These are phyloP conservation scores for Donacobius atricapilla DNA, from an alignment of 2,113 vertebrate genomes.

Conservation along the genomic window DNA sequence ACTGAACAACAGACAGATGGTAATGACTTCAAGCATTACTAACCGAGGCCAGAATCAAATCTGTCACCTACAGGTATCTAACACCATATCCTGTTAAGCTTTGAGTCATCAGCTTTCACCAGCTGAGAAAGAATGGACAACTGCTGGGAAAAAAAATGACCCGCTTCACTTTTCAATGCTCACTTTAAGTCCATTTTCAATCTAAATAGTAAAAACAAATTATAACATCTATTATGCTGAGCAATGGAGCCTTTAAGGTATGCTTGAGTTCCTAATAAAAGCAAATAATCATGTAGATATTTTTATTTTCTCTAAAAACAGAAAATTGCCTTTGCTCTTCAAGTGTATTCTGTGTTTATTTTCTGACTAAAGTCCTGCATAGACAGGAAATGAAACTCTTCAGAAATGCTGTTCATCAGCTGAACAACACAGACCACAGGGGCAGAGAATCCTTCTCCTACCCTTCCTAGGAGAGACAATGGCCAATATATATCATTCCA, in stretches of 20 bases:
- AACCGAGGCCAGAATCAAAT: slow-evolving; percentile 48
- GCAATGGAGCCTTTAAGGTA: not conserved
- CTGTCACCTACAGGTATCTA: slow-evolving; percentile 58
- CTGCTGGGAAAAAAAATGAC: not conserved
- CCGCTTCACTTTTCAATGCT: not conserved
- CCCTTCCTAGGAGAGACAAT: not conserved
- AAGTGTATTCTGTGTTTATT: not conserved
- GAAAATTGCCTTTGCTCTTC: not conserved
- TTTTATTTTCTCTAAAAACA: not conserved
- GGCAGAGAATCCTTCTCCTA: not conserved
- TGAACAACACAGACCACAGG: not conserved
- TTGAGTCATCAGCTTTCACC: slow-evolving; percentile 51
- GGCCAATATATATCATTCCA: not conserved
- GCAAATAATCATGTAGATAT: not conserved
- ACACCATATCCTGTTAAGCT: slow-evolving; percentile 51
- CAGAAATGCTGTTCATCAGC: not conserved
- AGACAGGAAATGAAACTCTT: not conserved
- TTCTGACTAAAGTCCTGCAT: not conserved
- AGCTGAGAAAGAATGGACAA: slow-evolving; percentile 47
- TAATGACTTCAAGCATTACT: slow-evolving; percentile 60
- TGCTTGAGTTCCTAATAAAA: not conserved
- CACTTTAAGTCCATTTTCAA: not conserved
- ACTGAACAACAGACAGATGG: slow-evolving; percentile 63
- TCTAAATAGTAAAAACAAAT: not conserved
- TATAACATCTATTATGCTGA: not conserved